These are phyloP conservation scores for Genyomyrus donnyi DNA, from an alignment of 2,113 vertebrate genomes.

Conservation along the genomic window DNA sequence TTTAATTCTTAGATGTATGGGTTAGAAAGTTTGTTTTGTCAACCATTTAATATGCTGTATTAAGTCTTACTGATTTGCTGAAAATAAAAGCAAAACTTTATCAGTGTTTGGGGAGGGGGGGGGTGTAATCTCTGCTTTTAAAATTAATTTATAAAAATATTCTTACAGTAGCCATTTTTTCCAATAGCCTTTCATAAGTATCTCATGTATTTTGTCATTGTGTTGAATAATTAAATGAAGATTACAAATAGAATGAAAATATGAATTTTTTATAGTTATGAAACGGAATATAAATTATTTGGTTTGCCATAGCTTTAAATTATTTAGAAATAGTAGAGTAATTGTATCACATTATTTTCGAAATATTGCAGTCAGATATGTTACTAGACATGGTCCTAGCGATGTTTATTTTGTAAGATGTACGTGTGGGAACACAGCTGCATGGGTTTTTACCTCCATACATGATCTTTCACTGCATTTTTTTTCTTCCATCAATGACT, in stretches of 20 bases:
- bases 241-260: neutral
- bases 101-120: neutral
- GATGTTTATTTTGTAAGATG: neutral
- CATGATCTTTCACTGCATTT: slow-evolving; percentile 32
- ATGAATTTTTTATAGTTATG: neutral
- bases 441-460: slow-evolving; percentile 13
- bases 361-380: neutral
- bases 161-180: neutral
- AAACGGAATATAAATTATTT: neutral
- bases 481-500: slow-evolving; percentile 24
- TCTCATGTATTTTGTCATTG: neutral
- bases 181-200: neutral
- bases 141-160: neutral
- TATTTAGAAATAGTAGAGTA: neutral
- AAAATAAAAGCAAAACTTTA: neutral
- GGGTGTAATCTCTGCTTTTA: neutral
- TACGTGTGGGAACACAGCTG: slow-evolving; percentile 35
- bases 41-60: neutral
- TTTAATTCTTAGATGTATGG: neutral
- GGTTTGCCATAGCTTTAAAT: neutral
- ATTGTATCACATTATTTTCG: neutral
- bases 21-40: neutral
- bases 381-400: neutral
- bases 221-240: neutral
- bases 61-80: neutral